Conservation (phyloP, 1,140 invertebrate species). For the Drosophila murphyi region DNA sequence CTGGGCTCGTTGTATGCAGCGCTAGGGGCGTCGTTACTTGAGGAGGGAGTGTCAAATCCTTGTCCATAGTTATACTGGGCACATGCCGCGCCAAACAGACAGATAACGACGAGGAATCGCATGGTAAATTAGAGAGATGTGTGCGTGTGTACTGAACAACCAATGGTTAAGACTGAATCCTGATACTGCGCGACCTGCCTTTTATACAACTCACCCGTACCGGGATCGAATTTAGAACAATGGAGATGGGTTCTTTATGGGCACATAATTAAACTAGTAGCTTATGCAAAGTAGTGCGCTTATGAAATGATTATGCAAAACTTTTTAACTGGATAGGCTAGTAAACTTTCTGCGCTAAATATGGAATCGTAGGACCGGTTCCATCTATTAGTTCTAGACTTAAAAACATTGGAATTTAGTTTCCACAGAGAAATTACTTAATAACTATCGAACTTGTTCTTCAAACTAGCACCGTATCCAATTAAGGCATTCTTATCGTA, state of each 20-base stretch:
- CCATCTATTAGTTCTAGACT: neutral
- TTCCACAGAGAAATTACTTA: constrained; percentile 55
- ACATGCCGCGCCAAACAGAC: constrained; percentile 74
- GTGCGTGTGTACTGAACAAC: constrained; percentile 52
- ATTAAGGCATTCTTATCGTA: constrained; percentile 59
- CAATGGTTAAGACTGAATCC: constrained; percentile 75
- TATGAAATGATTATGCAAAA: constrained; percentile 80
- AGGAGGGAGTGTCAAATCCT: constrained; percentile 48
- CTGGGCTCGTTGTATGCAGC: constrained; percentile 34
- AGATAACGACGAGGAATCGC: constrained; percentile 72
- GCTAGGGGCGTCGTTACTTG: constrained; percentile 50
- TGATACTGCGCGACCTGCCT: constrained; percentile 44
- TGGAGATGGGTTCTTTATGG: constrained; percentile 59
- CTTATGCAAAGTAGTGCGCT: constrained; percentile 73
- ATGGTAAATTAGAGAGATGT: constrained; percentile 31
- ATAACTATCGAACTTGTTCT: constrained; percentile 70
- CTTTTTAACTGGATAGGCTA: constrained; percentile 65
- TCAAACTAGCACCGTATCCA: constrained; percentile 48
- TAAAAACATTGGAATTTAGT: constrained; percentile 14
- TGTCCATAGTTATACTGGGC: constrained; percentile 73
- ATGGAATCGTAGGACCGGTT: constrained; percentile 63
- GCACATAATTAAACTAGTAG: constrained; percentile 73
- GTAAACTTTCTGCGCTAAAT: constrained; percentile 54
- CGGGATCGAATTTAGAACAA: constrained; percentile 60
- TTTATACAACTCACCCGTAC: constrained; percentile 59